phyloP scores from a whole-genome alignment of 2,797 vertebrate genomes.

The Rhinogobio ventralis region DNA sequence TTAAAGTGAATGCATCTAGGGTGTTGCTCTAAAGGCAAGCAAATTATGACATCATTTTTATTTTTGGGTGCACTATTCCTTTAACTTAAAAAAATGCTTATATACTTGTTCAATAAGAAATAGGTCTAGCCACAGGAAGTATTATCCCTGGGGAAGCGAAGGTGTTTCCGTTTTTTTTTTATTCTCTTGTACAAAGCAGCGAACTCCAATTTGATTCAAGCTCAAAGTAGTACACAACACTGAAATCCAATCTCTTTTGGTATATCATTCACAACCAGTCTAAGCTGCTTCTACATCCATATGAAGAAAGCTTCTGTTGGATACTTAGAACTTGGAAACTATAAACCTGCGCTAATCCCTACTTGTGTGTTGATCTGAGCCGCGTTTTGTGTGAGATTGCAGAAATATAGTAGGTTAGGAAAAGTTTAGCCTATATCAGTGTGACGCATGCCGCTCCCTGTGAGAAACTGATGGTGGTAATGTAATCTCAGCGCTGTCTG shows the following conservation, averaged over 20 bases:
- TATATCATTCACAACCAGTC: not conserved
- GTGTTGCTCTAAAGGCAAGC: not conserved
- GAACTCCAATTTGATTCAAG: not conserved
- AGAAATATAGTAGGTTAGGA: conserved; percentile 29
- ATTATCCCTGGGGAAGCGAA: not conserved
- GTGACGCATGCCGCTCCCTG: conserved; percentile 4
- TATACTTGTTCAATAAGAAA: not conserved
- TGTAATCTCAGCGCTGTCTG: conserved; percentile 58
- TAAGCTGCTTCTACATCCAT: not conserved
- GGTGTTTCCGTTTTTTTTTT: not conserved
- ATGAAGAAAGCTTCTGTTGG: conserved; percentile 21
- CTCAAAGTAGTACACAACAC: not conserved
- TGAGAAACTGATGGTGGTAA: conserved; percentile 55
- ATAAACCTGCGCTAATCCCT: conserved; percentile 11
- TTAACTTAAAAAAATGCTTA: not conserved
- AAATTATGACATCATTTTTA: not conserved
- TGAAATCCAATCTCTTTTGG: not conserved
- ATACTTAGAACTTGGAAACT: conserved; percentile 21
- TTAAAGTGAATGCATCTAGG: not conserved
- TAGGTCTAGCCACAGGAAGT: not conserved
- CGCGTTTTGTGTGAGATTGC: conserved; percentile 7
- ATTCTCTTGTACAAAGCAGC: conserved; percentile 1
- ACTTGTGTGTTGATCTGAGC: conserved; percentile 16
- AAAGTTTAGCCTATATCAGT: conserved; percentile 36
- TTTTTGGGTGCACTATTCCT: not conserved